These are phyloP conservation scores for Halcyon leucocephala DNA, from an alignment of 2,797 vertebrate species.

Conservation along the genomic window DNA sequence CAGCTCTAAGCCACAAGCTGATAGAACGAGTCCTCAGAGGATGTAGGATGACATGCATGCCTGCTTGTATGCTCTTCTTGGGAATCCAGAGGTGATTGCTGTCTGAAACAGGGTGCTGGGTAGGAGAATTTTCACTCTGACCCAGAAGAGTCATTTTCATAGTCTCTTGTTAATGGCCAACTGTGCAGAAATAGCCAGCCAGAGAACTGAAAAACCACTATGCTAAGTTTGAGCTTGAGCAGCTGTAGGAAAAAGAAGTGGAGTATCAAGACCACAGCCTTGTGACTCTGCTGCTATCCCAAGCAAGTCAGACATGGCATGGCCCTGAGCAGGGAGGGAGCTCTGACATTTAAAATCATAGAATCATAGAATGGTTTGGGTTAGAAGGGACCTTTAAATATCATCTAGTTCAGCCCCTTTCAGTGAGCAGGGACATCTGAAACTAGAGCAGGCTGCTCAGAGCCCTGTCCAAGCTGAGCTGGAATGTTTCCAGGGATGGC, in stretches of 20 bases:
- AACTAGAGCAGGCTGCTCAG: neutral
- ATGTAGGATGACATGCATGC: accelerated
- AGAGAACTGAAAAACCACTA: neutral
- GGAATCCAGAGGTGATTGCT: neutral
- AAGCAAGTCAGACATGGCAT: accelerated
- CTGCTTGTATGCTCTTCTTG: neutral
- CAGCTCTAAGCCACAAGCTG: neutral
- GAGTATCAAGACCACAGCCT: neutral
- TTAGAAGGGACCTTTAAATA: neutral
- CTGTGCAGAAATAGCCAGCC: neutral
- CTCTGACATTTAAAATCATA: neutral
- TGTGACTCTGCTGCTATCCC: neutral
- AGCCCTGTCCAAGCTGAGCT: neutral
- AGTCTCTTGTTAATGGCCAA: neutral
- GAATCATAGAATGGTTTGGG: neutral
- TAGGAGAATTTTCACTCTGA: neutral
- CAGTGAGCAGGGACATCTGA: neutral
- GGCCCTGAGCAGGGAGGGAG: neutral
- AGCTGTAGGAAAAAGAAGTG: neutral
- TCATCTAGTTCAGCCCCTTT: neutral
- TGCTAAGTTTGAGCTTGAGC: neutral
- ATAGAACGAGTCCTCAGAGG: neutral
- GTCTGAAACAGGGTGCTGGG: neutral
- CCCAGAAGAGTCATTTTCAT: neutral
- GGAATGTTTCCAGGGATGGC: neutral